A percentile compares a stretch with the other conserved stretches of the same genome.
These are phyloP conservation scores for Nephrotoma flavescens DNA, from an alignment of 2,888 invertebrate genomes.

Conservation along the genomic window DNA sequence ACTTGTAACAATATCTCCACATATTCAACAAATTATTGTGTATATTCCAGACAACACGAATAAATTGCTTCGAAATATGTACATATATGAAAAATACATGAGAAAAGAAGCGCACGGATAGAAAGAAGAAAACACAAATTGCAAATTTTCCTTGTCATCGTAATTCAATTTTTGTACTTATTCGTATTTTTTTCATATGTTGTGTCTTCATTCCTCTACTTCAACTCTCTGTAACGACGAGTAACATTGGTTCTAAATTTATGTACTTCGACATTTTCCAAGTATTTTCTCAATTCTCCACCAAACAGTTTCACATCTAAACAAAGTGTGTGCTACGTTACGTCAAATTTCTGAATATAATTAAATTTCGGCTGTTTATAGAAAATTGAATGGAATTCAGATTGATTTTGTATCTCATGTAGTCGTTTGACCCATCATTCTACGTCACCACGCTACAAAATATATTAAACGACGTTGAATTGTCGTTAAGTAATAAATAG, in stretches of 20 bases:
- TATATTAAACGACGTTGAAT: no score
- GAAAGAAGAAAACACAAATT: not conserved
- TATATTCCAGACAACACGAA: not conserved
- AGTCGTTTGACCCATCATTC: not conserved
- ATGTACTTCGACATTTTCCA: not conserved
- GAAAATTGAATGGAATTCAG: not conserved
- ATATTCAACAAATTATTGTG: not conserved
- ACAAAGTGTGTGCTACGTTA: not conserved
- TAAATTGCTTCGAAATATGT: not conserved
- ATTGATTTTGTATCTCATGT: not conserved
- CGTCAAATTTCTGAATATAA: not conserved
- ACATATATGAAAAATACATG: not conserved
- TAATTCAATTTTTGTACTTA: not conserved
- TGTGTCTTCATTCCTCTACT: not conserved
- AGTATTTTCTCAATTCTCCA: not conserved
- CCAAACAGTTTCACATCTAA: not conserved
- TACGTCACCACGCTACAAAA: no score
- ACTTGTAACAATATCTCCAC: not conserved
- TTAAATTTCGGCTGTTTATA: not conserved
- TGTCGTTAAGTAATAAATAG: no score
- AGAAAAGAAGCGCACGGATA: not conserved
- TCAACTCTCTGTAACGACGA: not conserved
- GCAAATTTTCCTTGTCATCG: not conserved
- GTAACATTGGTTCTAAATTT: not conserved
- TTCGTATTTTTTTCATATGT: not conserved